Evolutionary conservation across 2,888 invertebrate genomes (phyloP).

Genomic region (Mellilla xanthometata): DNA sequence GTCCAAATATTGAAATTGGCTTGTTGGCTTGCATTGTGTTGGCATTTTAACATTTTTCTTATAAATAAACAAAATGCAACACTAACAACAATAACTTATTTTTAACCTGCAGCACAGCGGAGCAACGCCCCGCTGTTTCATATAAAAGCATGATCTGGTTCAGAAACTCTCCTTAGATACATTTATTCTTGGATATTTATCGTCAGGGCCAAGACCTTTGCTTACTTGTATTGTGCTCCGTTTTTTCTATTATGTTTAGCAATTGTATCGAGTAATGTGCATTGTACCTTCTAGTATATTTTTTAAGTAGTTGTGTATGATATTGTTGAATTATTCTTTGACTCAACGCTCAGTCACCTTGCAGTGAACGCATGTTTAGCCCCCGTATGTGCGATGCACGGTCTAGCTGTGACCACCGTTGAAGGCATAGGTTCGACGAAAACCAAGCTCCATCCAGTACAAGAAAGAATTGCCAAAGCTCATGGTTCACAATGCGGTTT

Average conservation of each 20-base stretch:
- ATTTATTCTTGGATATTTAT: conserved; percentile 3
- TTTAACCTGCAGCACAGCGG: too few relatives aligned
- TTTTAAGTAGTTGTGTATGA: too few relatives aligned
- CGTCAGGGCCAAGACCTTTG: conserved; percentile 4
- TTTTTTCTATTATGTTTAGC: background rate
- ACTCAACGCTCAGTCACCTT: conserved; percentile 80
- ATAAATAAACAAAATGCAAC: too few relatives aligned
- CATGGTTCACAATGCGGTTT: conserved; percentile 96
- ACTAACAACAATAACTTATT: too few relatives aligned
- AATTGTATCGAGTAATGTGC: background rate
- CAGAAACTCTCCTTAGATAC: too few relatives aligned
- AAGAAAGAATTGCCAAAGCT: conserved; percentile 90
- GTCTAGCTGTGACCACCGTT: conserved; percentile 91
- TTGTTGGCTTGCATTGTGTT: too few relatives aligned
- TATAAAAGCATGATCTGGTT: too few relatives aligned
- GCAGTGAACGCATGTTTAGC: conserved; percentile 92
- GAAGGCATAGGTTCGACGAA: conserved; percentile 92
- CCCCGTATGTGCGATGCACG: conserved; percentile 91
- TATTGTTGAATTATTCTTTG: too few relatives aligned
- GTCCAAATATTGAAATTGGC: too few relatives aligned
- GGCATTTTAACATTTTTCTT: too few relatives aligned
- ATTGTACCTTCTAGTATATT: too few relatives aligned
- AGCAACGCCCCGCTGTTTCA: too few relatives aligned
- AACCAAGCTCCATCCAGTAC: conserved; percentile 89
- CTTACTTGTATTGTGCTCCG: conserved; percentile 2